Base-by-base conservation (phyloP, 2,113 vertebrate species). In the Gadus chalcogrammus region DNA sequence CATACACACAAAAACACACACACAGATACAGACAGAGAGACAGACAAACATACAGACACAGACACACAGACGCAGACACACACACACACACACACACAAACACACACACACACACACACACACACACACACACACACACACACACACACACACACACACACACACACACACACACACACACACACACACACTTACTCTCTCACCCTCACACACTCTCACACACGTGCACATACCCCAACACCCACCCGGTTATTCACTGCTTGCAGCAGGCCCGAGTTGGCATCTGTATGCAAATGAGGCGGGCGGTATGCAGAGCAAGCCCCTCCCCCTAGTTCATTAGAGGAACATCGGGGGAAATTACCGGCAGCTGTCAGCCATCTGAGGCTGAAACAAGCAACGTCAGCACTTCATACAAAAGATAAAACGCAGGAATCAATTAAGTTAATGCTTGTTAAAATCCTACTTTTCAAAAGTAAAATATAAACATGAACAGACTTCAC, bases 261-360 rank as follows among this genome's bases (percentile, higher is more conserved):
- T 13, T 9, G 42, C 71, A 67, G 75, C 55, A 73, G 62, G 73
- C 67, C 53, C 70, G 62, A 75, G 74, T 81, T 72, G 70, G 81
- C 83, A 85, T 85, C 83, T 85, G 83, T 85, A 85, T 85, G 80
- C 74, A 81, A 85, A 85, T 83, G 8, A 61, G 59, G 42, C 55
- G 52, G 75, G 66, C 80, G 68, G 71, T 82, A 82, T 73, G 78
- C 74, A 76, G 65, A 66, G 74, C 48, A 48, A n/a, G 58, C 63
- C 31, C 20, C 56, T 61, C 61, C 48, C 35, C 62, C 52, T 71
- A 55, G 17, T 56, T 61, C 73, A 69, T 16, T 60, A 53, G 67
- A 59, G 53, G 64, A 18, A 61, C 59, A 59, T 61, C 60, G 55
- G 53, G 28, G 58, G 42, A 63, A 59, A 73, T 69, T 65, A 78